Evolutionary conservation across 2,888 invertebrate genomes (phyloP).

Genomic region (Dysmachus trigonus): DNA sequence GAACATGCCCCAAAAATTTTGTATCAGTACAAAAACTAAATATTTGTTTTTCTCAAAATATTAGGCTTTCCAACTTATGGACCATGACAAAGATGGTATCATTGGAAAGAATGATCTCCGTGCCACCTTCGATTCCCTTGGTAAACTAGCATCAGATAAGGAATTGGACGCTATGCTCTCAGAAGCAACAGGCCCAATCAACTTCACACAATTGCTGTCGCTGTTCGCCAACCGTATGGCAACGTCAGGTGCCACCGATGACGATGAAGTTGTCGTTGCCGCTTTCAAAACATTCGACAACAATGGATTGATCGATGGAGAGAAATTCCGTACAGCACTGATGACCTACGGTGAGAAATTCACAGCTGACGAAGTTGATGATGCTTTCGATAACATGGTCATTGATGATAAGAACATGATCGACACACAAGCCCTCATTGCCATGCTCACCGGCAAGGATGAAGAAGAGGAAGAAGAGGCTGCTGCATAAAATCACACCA

Average conservation of each 20-base stretch:
- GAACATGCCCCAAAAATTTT: background rate
- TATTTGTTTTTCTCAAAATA: slow-evolving; percentile 46
- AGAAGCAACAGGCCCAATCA: slow-evolving; percentile 91
- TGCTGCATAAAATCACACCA: slow-evolving; percentile 55
- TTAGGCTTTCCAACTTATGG: slow-evolving; percentile 94
- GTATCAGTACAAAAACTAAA: background rate
- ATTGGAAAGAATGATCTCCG: slow-evolving; percentile 90
- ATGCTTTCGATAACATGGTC: slow-evolving; percentile 92
- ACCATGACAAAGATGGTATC: slow-evolving; percentile 93
- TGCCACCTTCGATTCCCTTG: slow-evolving; percentile 91
- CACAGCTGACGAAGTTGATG: slow-evolving; percentile 86
- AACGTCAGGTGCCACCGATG: slow-evolving; percentile 86
- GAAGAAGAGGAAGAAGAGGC: slow-evolving; percentile 79
- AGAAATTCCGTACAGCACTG: slow-evolving; percentile 88
- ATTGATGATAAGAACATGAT: slow-evolving; percentile 91
- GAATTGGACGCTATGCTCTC: slow-evolving; percentile 89
- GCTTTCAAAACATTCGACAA: slow-evolving; percentile 94
- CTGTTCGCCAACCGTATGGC: slow-evolving; percentile 93
- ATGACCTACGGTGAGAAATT: slow-evolving; percentile 96
- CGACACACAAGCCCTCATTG: slow-evolving; percentile 86
- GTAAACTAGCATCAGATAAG: slow-evolving; percentile 88
- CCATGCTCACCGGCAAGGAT: slow-evolving; percentile 86
- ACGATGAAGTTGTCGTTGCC: slow-evolving; percentile 89
- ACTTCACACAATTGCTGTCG: slow-evolving; percentile 93
- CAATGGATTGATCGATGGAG: slow-evolving; percentile 87